A percentile compares a stretch with the other conserved stretches of the same genome.
These are phyloP conservation scores for Apodemia hepburni DNA, from an alignment of 2,888 invertebrate species.

Conservation along the genomic window DNA sequence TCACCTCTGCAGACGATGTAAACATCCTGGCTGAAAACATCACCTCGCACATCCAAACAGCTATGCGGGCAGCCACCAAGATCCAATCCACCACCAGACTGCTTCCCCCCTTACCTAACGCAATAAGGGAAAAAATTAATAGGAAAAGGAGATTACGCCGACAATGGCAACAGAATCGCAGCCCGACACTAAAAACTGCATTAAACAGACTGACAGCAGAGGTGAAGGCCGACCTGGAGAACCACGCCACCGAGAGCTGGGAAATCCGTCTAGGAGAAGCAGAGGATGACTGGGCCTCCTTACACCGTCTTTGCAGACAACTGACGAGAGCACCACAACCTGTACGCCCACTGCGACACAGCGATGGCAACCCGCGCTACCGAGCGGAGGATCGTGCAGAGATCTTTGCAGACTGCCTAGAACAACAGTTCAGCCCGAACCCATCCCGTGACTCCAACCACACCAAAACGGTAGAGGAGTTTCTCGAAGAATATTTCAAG, in stretches of 20 bases:
- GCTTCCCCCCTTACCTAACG: neutral
- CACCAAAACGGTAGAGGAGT: too few relatives aligned
- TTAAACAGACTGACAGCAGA: neutral
- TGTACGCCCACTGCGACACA: slow-evolving; percentile 13
- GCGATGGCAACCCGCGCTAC: slow-evolving; percentile 21
- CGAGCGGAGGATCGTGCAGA: slow-evolving; percentile 25
- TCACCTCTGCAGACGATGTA: too few relatives aligned
- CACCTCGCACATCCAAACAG: neutral
- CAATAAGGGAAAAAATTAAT: neutral
- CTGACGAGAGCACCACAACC: neutral
- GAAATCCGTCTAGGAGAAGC: neutral
- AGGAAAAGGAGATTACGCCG: neutral
- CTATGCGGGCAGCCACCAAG: neutral
- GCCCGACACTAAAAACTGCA: neutral
- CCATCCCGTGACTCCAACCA: too few relatives aligned
- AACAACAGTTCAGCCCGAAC: slow-evolving; percentile 18
- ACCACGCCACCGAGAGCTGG: neutral
- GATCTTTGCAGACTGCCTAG: neutral
- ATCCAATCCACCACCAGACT: too few relatives aligned
- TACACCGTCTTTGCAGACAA: neutral
- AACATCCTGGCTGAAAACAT: too few relatives aligned
- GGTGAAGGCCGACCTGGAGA: neutral
- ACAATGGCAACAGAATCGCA: neutral
- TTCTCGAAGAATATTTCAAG: too few relatives aligned
- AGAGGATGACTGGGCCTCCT: neutral